Conservation (phyloP, 2,113 vertebrate species). For the Apistogramma diplotaenia region DNA sequence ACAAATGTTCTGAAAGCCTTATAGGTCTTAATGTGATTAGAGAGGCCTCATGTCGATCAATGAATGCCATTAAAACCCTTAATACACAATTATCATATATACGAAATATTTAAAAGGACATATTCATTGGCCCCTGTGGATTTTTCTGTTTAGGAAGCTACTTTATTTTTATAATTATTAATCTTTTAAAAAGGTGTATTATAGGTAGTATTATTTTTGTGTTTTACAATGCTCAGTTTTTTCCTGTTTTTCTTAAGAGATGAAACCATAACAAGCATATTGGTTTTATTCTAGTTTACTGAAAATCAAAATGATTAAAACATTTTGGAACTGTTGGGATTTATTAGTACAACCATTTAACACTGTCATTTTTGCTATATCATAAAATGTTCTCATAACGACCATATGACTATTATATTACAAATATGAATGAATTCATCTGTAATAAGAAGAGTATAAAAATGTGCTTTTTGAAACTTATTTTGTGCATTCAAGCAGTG, state of each 20-base stretch:
- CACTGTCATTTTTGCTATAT: background rate
- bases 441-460: background rate
- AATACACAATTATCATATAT: background rate
- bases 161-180: background rate
- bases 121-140: background rate
- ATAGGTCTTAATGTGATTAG: background rate
- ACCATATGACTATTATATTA: background rate
- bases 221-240: no score
- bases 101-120: background rate
- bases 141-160: background rate
- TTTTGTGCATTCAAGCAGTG: background rate
- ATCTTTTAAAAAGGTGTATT: no score
- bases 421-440: background rate
- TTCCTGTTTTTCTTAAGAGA: no score
- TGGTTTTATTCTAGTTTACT: no score
- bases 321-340: background rate
- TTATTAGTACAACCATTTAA: background rate
- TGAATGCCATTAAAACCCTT: background rate
- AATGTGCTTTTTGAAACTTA: background rate
- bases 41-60: background rate
- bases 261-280: background rate
- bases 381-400: background rate
- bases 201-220: no score
- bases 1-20: conserved; percentile 2
- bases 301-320: background rate